Evolutionary conservation across 2,888 invertebrate species (phyloP).

Genomic region (Cryptocephalus moraei): DNA sequence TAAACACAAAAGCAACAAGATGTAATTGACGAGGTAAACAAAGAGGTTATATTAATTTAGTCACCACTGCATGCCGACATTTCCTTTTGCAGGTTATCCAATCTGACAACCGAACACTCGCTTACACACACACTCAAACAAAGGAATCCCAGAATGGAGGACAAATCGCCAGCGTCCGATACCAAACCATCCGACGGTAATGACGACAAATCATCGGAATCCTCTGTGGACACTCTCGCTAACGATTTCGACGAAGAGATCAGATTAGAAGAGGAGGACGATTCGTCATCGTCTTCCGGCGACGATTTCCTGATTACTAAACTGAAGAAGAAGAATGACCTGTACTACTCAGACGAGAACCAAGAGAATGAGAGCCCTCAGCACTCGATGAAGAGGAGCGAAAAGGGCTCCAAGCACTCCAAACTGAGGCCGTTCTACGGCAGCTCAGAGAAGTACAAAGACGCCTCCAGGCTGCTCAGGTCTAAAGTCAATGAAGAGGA

Average conservation of each 20-base stretch:
- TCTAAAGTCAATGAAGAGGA: conserved; percentile 61
- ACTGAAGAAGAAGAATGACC: conserved; percentile 14
- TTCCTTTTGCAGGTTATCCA: no score
- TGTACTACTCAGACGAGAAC: conserved; percentile 52
- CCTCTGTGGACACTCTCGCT: conserved; percentile 89
- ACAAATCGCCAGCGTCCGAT: no score
- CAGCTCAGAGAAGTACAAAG: conserved; percentile 35
- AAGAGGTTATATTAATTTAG: no score
- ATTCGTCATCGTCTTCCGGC: conserved; percentile 68
- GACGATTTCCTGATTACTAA: conserved; percentile 47
- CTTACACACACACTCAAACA: no score
- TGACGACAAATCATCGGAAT: conserved; percentile 66
- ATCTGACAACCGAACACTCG: no score
- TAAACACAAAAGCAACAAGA: no score
- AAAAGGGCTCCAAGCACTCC: conserved; percentile 34
- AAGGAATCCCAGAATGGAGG: no score
- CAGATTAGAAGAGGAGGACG: conserved; percentile 86
- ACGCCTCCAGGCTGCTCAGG: conserved; percentile 43
- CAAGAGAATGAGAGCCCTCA: conserved; percentile 34
- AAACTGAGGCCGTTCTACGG: conserved; percentile 46
- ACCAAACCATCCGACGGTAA: conserved; percentile 19
- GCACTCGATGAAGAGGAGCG: conserved; percentile 6
- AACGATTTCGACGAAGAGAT: conserved; percentile 96
- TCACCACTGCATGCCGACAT: no score
- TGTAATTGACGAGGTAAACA: no score